A percentile compares a stretch with the other conserved stretches of the same genome.
Conservation (phyloP, 2,113 vertebrate species). For the Globicephala melas region DNA sequence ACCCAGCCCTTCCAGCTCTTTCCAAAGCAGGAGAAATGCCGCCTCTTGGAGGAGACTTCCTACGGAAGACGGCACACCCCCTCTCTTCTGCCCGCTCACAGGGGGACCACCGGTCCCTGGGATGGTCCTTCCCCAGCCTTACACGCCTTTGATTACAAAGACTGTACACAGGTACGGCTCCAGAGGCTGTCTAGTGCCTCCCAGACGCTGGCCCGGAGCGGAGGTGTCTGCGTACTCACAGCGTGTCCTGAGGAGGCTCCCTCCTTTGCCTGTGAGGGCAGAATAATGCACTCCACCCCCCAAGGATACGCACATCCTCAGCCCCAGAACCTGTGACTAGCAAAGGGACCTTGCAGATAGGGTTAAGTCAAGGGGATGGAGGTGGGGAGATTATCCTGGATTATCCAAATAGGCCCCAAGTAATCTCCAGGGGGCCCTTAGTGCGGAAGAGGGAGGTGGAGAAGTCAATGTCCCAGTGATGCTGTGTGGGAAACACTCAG, state of each 20-base stretch:
- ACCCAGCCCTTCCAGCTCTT: not conserved
- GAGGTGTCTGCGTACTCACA: not conserved
- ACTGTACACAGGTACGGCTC: rapidly evolving
- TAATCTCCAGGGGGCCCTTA: not conserved
- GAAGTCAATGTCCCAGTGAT: rapidly evolving
- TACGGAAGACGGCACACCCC: not conserved
- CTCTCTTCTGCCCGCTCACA: not conserved
- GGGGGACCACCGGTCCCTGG: rapidly evolving
- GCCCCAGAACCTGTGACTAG: not conserved
- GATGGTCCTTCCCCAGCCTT: rapidly evolving
- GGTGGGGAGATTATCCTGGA: no score
- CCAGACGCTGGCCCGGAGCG: not conserved
- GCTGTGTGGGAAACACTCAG: not conserved
- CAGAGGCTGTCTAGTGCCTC: not conserved
- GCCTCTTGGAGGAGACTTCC: not conserved
- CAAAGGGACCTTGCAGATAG: not conserved
- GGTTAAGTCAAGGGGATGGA: not conserved
- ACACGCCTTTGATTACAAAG: not conserved
- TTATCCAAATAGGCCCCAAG: no score
- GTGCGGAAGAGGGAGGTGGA: not conserved
- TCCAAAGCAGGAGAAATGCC: not conserved
- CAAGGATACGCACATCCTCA: not conserved
- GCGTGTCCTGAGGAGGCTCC: not conserved
- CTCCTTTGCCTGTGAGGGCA: not conserved
- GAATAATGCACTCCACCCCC: not conserved